Base-by-base conservation (phyloP, 2,113 vertebrate genomes). In the Syngnathus scovelli region DNA sequence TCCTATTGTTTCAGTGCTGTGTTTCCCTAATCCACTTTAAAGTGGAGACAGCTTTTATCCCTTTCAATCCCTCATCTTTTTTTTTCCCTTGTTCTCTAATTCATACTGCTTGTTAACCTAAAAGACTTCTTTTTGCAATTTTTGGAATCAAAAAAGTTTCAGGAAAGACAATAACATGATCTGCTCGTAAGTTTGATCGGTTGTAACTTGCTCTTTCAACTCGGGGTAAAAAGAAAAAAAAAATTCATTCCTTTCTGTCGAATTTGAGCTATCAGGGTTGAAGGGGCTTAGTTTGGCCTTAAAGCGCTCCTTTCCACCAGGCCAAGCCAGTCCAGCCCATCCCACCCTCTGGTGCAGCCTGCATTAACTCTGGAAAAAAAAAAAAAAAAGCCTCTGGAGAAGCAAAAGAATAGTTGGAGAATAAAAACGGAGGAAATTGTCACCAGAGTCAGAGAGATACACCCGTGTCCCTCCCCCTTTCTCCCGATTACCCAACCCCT, bases 11-110 rank as follows among this genome's bases (percentile, higher is more conserved):
- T 92, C 90, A 91, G 80, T 79, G 52, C 87, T 86, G 88, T 90
- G 86, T 83, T 86, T 81, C 78, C 80, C 82, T 92, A 92, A 92
- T 92, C 92, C 90, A 92, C 89, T 91, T 92, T 92, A 90, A 92
- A 92, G 90, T 91, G 87, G 87, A 87, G 84, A 82, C 84, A 77
- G 89, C 89, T 90, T 91, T 91, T 85, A 90, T 91, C 88, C 80
- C 81, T 72, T 76, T 69, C 76, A 79, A 71, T 67, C 69, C 48
- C 33, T 39, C 69, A 6, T 27, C 1, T 41, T 43, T 58, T 48
- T 61, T 9, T 68, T 54, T 65, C 4, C 27, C 37, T n/a, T 64
- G 23, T 56, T 69, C 46, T 71, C 43, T 69, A 46, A 61, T 66
- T 66, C 60, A 67, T 59, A 68, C 51, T 21, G 10, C 10, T 54